Conservation (phyloP, 2,797 vertebrate genomes). For the Macroramphosus scolopax region DNA sequence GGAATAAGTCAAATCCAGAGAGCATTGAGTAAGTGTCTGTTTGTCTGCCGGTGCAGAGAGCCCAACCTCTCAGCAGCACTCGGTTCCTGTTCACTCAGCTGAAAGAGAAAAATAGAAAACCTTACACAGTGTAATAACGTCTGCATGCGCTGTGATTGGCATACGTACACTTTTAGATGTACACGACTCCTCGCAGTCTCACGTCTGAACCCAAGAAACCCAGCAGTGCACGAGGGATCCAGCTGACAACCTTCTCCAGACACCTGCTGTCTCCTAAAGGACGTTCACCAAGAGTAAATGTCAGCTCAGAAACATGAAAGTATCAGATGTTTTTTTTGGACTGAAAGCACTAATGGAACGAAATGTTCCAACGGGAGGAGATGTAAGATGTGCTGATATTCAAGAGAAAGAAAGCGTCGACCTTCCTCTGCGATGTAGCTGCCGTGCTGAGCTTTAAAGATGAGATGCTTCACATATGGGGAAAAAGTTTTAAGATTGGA, state of each 20-base stretch:
- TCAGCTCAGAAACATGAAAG: constrained; percentile 23
- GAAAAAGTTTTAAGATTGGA: too few species aligned
- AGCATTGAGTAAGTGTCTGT: too few species aligned
- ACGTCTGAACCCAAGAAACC: not conserved
- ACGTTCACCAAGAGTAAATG: constrained; percentile 12
- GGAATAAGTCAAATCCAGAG: not conserved
- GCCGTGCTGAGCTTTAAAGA: not conserved
- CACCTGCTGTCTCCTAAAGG: constrained; percentile 25
- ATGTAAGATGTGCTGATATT: constrained; percentile 7
- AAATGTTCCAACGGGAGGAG: constrained; percentile 23
- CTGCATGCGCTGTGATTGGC: too few species aligned
- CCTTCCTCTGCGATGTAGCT: not conserved
- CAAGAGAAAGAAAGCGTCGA: not conserved
- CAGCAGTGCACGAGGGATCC: constrained; percentile 1
- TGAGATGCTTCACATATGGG: too few species aligned
- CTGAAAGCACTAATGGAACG: constrained; percentile 29
- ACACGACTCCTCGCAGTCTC: not conserved
- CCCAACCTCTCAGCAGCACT: too few species aligned
- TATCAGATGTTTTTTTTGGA: constrained; percentile 21
- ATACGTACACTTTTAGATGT: constrained; percentile 8
- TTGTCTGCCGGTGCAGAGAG: too few species aligned
- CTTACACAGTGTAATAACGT: too few species aligned
- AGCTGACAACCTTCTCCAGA: constrained; percentile 9
- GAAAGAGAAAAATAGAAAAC: constrained; percentile 1
- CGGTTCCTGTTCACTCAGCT: constrained; percentile 23